These are phyloP conservation scores for Darevskia nairensis DNA, from an alignment of 2,797 vertebrate genomes.

Conservation along the genomic window DNA sequence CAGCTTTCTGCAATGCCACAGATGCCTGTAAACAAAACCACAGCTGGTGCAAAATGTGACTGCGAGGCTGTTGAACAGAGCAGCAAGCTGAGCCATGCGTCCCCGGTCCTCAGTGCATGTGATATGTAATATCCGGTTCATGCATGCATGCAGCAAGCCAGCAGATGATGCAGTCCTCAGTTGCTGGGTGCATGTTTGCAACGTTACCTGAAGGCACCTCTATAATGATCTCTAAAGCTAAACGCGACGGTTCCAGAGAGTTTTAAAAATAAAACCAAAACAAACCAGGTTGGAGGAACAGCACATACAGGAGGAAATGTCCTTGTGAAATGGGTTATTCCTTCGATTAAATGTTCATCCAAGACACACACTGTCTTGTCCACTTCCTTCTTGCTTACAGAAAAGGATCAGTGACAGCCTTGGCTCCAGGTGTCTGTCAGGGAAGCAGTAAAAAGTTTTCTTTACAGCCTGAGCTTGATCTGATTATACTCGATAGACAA, in stretches of 20 bases:
- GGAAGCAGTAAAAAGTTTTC: conserved; percentile 56
- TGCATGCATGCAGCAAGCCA: not conserved
- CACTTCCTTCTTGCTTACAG: conserved; percentile 49
- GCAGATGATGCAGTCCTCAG: not conserved
- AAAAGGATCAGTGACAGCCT: conserved; percentile 61
- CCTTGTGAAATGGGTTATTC: conserved; percentile 58
- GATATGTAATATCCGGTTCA: not conserved
- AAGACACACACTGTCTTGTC: conserved; percentile 29
- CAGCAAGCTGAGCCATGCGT: too few species aligned
- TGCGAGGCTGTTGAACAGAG: too few species aligned
- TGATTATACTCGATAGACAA: conserved; percentile 55
- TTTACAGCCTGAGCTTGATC: not conserved
- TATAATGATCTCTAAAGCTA: too few species aligned
- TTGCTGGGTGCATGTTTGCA: not conserved
- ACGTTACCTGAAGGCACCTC: not conserved
- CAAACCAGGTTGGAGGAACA: conserved; percentile 23
- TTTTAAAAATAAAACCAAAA: not conserved
- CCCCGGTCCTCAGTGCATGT: too few species aligned
- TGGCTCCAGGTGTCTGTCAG: conserved; percentile 71
- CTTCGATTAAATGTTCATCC: conserved; percentile 63
- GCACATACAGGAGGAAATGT: conserved; percentile 36
- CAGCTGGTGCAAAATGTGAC: not conserved
- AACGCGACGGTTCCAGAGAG: not conserved
- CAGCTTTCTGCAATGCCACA: not conserved
- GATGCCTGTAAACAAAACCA: not conserved